phyloP scores from a whole-genome alignment of 2,797 vertebrate species.

The Sebastes jordani region DNA sequence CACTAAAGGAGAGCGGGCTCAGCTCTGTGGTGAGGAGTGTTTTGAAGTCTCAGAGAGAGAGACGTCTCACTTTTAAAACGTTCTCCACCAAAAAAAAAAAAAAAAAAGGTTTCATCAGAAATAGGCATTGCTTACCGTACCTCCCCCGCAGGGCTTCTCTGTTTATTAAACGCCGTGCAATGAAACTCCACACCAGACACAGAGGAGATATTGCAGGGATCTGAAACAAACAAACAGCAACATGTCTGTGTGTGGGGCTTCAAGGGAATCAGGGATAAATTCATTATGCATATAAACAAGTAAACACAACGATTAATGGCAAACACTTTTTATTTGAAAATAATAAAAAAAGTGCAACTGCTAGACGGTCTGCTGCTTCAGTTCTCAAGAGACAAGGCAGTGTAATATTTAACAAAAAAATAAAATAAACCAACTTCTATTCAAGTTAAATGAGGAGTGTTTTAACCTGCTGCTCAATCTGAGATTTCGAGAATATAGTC shows the following conservation, averaged over 20 bases:
- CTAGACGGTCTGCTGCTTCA: no score
- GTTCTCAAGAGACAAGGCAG: no score
- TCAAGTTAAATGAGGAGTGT: no score
- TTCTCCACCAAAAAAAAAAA: background rate
- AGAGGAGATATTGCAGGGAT: background rate
- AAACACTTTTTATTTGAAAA: no score
- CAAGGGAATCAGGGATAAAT: no score
- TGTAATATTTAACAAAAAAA: no score
- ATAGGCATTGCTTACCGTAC: background rate
- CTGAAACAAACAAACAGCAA: background rate
- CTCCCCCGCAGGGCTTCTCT: conserved; percentile 22
- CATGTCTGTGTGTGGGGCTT: background rate
- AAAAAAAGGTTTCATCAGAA: background rate
- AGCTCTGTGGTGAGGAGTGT: background rate
- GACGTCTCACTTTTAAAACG: conserved; percentile 1
- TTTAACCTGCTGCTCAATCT: no score
- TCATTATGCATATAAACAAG: no score
- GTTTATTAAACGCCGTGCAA: conserved; percentile 23
- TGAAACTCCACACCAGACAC: background rate
- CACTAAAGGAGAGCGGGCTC: background rate
- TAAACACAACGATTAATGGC: no score
- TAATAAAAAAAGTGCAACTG: no score
- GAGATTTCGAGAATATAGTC: no score
- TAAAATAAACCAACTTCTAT: no score
- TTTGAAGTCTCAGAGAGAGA: background rate